Evolutionary conservation across 92 coral and sea anemone species (phyloP).

Genomic region (Bergia puertoricense): DNA sequence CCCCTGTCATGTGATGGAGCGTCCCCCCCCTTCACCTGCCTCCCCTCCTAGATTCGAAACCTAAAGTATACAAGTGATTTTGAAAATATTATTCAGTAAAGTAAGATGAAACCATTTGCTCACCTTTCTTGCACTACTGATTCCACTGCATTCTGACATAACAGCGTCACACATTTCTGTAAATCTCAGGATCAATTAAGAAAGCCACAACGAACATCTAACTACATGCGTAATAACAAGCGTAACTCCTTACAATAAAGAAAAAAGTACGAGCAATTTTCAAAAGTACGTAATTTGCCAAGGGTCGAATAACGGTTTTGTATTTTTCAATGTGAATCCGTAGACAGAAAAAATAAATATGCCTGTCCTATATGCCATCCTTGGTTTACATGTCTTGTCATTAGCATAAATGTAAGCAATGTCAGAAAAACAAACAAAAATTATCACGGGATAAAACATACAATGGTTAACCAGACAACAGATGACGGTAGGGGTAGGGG

Average conservation of each 20-base stretch:
- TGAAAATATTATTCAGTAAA: background rate
- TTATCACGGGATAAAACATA: too few relatives aligned
- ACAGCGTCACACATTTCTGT: slow-evolving; percentile 68
- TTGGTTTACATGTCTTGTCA: too few relatives aligned
- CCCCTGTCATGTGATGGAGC: too few relatives aligned
- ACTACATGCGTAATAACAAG: background rate
- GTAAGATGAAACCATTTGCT: slow-evolving; percentile 4
- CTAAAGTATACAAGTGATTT: too few relatives aligned
- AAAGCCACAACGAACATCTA: background rate
- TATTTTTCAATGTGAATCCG: background rate
- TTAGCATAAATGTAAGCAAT: too few relatives aligned
- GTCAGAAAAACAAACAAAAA: too few relatives aligned
- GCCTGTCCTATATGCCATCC: background rate
- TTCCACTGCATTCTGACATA: slow-evolving; percentile 80
- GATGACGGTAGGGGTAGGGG: too few relatives aligned
- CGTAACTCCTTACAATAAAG: background rate
- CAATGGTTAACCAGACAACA: too few relatives aligned
- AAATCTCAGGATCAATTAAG: slow-evolving; percentile 68
- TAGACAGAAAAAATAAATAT: background rate
- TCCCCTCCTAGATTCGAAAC: too few relatives aligned
- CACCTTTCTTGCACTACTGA: slow-evolving; percentile 94
- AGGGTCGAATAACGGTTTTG: background rate
- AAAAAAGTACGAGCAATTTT: background rate
- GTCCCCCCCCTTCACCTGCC: too few relatives aligned
- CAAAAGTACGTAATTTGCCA: too few relatives aligned